phyloP scores from a whole-genome alignment of 2,888 invertebrate species.

The Nymphalis urticae region DNA sequence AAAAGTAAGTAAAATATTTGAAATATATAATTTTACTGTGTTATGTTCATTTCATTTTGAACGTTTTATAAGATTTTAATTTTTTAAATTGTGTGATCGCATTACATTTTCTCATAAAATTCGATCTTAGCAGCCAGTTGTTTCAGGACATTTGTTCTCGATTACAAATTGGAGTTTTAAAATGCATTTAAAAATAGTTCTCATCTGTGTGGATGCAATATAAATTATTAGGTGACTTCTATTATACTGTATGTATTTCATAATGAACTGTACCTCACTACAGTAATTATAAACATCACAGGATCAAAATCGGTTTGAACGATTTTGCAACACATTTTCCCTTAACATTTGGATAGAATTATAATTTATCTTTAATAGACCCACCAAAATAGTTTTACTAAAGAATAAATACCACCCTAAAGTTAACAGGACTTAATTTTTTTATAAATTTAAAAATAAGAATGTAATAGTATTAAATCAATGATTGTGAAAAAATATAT shows the following conservation, averaged over 20 bases:
- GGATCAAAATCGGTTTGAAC: not conserved
- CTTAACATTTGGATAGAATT: conserved; percentile 7
- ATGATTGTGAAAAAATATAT: conserved; percentile 11
- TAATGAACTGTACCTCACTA: not conserved
- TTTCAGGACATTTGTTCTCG: too few relatives aligned
- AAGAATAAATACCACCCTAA: conserved; percentile 9
- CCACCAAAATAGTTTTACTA: conserved; percentile 14
- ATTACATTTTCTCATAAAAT: too few relatives aligned
- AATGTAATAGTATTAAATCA: conserved; percentile 30
- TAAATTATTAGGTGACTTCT: too few relatives aligned
- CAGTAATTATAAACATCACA: not conserved
- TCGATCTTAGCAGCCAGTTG: too few relatives aligned
- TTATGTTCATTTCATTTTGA: not conserved
- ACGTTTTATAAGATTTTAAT: not conserved
- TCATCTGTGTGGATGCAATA: too few relatives aligned
- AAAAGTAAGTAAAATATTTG: not conserved
- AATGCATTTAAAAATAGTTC: too few relatives aligned
- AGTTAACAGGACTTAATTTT: conserved; percentile 7
- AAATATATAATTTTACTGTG: not conserved
- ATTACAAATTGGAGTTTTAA: too few relatives aligned
- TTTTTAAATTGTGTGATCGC: not conserved
- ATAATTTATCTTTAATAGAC: conserved; percentile 14
- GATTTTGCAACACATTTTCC: not conserved
- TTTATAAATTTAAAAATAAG: conserved; percentile 14
- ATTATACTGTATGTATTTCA: too few relatives aligned